phyloP scores from a whole-genome alignment of 2,888 invertebrate genomes.

The Megastigmus dorsalis region DNA sequence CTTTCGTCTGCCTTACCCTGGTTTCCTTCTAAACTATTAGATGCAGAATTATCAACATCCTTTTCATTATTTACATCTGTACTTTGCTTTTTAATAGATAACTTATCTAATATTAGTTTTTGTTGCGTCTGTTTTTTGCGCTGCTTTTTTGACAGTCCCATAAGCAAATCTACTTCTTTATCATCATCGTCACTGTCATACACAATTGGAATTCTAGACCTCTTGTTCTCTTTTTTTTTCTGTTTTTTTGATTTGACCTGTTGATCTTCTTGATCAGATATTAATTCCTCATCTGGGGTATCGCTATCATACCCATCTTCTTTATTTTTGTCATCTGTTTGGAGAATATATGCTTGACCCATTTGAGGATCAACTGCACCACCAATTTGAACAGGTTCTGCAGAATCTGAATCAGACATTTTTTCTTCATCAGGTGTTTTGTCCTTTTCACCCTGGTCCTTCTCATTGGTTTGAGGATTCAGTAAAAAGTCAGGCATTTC shows the following conservation, averaged over 20 bases:
- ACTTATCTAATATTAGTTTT: conserved; percentile 58
- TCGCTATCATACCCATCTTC: conserved; percentile 60
- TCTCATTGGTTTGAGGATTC: conserved; percentile 56
- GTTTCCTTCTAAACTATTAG: conserved; percentile 51
- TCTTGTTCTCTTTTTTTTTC: conserved; percentile 66
- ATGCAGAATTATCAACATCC: conserved; percentile 52
- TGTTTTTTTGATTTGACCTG: conserved; percentile 60
- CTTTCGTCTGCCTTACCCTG: conserved; percentile 61
- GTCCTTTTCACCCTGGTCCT: conserved; percentile 39
- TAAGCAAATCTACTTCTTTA: conserved; percentile 64
- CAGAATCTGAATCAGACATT: conserved; percentile 64
- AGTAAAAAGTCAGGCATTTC: conserved; percentile 68
- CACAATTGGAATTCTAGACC: conserved; percentile 58
- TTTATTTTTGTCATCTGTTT: conserved; percentile 43
- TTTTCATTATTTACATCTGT: conserved; percentile 52
- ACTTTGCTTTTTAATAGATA: conserved; percentile 47
- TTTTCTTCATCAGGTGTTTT: conserved; percentile 53
- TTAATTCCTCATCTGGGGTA: conserved; percentile 69
- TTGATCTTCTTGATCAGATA: conserved; percentile 67
- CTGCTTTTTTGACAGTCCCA: conserved; percentile 73
- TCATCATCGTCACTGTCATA: conserved; percentile 67
- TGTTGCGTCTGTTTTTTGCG: conserved; percentile 70
- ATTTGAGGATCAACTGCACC: conserved; percentile 53
- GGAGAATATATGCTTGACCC: conserved; percentile 45
- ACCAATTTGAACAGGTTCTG: conserved; percentile 51